These are phyloP conservation scores for Xenopus petersii DNA, from an alignment of 2,797 vertebrate species.

Conservation along the genomic window DNA sequence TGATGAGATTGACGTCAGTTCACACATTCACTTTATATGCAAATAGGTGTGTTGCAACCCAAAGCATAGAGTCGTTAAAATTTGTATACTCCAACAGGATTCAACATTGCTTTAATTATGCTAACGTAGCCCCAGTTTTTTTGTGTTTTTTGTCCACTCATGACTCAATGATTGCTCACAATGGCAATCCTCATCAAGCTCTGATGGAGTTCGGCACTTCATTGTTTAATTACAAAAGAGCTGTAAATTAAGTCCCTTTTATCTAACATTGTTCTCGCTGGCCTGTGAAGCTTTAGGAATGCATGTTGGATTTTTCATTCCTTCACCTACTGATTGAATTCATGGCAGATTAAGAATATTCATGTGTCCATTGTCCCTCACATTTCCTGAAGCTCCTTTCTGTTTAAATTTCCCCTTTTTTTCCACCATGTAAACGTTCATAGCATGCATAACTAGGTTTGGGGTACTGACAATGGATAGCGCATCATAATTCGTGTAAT, in stretches of 20 bases:
- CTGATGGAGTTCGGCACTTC: slow-evolving; percentile 1
- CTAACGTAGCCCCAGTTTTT: not conserved
- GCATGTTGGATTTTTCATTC: too few species aligned
- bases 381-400: too few species aligned
- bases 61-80: not conserved
- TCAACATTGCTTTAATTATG: not conserved
- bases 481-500: too few species aligned
- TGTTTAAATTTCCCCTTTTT: too few species aligned
- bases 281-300: not conserved
- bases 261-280: not conserved
- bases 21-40: not conserved
- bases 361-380: too few species aligned
- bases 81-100: not conserved
- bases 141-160: not conserved
- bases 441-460: too few species aligned
- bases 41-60: not conserved
- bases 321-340: too few species aligned
- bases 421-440: too few species aligned
- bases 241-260: slow-evolving; percentile 1
- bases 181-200: slow-evolving; percentile 1
- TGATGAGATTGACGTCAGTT: not conserved
- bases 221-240: slow-evolving; percentile 9
- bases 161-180: slow-evolving; percentile 6
- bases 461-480: too few species aligned
- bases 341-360: too few species aligned